Conservation (phyloP, 1,140 invertebrate species). For the Probaryconus sp. region DNA sequence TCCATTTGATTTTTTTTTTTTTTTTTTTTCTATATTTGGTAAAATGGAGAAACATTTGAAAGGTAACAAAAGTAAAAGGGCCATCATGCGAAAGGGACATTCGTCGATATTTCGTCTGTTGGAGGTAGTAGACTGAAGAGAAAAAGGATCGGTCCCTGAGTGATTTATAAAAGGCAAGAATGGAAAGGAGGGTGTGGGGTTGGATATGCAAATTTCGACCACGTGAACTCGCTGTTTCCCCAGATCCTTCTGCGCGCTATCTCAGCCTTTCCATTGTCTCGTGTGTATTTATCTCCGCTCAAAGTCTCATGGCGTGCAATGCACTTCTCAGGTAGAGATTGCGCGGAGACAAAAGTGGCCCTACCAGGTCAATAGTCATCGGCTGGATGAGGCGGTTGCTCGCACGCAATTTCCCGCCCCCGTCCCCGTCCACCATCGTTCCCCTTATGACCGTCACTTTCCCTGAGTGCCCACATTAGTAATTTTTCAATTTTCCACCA, state of each 20-base stretch:
- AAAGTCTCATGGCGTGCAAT: conserved; percentile 26
- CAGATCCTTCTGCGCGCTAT: conserved; percentile 22
- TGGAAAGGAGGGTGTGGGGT: not conserved
- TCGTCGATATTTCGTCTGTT: conserved; percentile 51
- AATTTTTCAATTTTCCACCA: too few species aligned
- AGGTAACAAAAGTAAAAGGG: conserved; percentile 23
- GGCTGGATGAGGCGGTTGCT: conserved; percentile 14
- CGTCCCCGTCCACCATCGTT: too few species aligned
- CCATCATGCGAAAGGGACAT: conserved; percentile 47
- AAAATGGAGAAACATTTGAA: not conserved
- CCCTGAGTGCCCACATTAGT: too few species aligned
- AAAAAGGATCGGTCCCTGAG: conserved; percentile 46
- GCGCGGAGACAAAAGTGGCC: conserved; percentile 13
- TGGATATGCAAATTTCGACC: conserved; percentile 56
- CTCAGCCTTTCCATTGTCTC: conserved; percentile 47
- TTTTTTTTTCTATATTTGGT: not conserved
- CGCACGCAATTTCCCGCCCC: too few species aligned
- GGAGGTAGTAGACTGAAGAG: conserved; percentile 11
- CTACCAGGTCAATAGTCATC: conserved; percentile 16
- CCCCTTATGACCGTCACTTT: too few species aligned
- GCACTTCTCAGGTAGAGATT: conserved; percentile 6
- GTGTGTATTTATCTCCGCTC: conserved; percentile 44
- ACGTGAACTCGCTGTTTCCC: conserved; percentile 37
- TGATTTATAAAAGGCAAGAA: conserved; percentile 49
- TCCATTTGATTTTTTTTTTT: too few species aligned